Conservation (phyloP, 2,113 vertebrate genomes). For the Gobio gobio region DNA sequence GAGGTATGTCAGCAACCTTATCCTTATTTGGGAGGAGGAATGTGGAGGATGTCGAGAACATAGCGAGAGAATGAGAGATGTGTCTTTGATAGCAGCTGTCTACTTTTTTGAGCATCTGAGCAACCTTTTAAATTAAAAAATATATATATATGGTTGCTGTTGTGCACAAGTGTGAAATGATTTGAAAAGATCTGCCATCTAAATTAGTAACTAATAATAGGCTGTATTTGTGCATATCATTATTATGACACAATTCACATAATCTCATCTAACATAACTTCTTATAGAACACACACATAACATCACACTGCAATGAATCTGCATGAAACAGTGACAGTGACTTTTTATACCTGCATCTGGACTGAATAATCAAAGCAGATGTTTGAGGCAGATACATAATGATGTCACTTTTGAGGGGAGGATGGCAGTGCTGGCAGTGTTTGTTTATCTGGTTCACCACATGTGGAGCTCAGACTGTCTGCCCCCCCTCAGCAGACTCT, state of each 20-base stretch:
- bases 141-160: background rate
- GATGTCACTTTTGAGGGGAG: conserved; percentile 62
- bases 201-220: background rate
- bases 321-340: conserved; percentile 50
- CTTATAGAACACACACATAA: conserved; percentile 20
- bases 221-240: background rate
- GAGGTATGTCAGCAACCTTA: conserved; percentile 66
- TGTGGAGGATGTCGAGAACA: conserved; percentile 60
- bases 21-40: conserved; percentile 79
- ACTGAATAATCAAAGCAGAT: conserved; percentile 67
- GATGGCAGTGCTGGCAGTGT: conserved; percentile 52
- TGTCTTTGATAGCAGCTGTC: background rate
- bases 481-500: conserved; percentile 8
- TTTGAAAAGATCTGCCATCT: too few relatives aligned
- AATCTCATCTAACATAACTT: background rate
- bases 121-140: background rate
- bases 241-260: background rate
- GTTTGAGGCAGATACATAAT: conserved; percentile 62
- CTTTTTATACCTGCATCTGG: conserved; percentile 58
- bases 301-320: conserved; percentile 20
- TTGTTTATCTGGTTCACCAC: conserved; percentile 52
- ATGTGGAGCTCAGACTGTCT: conserved; percentile 39
- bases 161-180: background rate
- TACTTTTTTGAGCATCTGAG: conserved; percentile 31
- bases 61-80: background rate